A percentile compares a stretch with the other conserved stretches of the same genome.
phyloP scores from a whole-genome alignment of 2,888 invertebrate genomes.

The Amphiduros pacificus region DNA sequence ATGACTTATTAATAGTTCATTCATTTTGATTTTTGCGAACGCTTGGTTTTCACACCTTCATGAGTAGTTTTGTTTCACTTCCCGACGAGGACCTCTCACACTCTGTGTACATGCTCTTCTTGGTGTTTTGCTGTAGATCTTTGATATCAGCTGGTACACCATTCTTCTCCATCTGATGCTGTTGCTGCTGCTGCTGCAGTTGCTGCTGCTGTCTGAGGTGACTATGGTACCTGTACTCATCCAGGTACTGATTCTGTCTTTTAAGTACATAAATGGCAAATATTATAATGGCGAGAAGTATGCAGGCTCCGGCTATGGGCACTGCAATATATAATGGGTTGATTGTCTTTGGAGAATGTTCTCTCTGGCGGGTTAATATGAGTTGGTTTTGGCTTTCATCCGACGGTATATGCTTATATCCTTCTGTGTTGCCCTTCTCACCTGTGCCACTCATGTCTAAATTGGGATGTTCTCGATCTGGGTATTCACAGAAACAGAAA shows the following conservation, averaged over 20 bases:
- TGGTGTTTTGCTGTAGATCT: not conserved
- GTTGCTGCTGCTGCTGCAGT: too few species aligned
- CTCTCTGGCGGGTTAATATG: too few species aligned
- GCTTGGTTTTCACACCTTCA: slow-evolving; percentile 19
- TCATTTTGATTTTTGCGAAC: too few species aligned
- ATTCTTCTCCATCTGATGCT: not conserved
- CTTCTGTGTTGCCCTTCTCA: too few species aligned
- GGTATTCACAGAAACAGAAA: too few species aligned
- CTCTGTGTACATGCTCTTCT: slow-evolving; percentile 3
- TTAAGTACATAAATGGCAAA: slow-evolving; percentile 56
- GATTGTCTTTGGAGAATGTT: too few species aligned
- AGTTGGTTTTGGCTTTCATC: too few species aligned
- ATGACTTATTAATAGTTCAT: too few species aligned
- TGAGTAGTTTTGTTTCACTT: slow-evolving; percentile 15
- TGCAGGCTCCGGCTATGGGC: slow-evolving; percentile 55
- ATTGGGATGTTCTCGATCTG: too few species aligned
- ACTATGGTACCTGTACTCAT: slow-evolving; percentile 14
- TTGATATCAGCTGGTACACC: not conserved
- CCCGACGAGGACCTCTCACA: slow-evolving; percentile 16
- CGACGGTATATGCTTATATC: too few species aligned
- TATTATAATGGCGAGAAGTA: slow-evolving; percentile 53
- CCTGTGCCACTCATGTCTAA: too few species aligned
- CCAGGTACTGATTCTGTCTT: slow-evolving; percentile 37
- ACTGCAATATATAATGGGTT: slow-evolving; percentile 59
- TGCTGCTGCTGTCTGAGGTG: slow-evolving; percentile 4